A percentile compares a stretch with the other conserved stretches of the same genome.
Evolutionary conservation across 2,888 invertebrate species (phyloP).

Genomic region (Molorchus minor): DNA sequence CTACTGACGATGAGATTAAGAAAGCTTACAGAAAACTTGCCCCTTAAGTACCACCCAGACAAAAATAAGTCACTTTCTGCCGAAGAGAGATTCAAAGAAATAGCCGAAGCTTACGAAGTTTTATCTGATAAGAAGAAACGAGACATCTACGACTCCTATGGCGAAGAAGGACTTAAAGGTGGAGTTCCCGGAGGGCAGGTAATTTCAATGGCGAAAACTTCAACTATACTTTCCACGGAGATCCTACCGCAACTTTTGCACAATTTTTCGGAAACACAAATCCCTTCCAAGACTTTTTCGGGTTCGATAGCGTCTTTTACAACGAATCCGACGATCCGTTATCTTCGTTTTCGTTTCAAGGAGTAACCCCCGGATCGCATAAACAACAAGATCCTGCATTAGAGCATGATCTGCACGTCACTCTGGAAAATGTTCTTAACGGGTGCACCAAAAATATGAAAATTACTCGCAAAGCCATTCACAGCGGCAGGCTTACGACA

Average conservation of each 20-base stretch:
- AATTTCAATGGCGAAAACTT: constrained; percentile 71
- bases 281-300: constrained; percentile 92
- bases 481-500: constrained; percentile 84
- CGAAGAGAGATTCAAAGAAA: constrained; percentile 95
- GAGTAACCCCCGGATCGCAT: neutral
- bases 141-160: constrained; percentile 91
- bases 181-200: constrained; percentile 70
- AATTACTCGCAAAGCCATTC: constrained; percentile 90
- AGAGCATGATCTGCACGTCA: constrained; percentile 91
- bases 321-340: constrained; percentile 82
- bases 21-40: constrained; percentile 97
- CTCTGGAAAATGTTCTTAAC: constrained; percentile 90
- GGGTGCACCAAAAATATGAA: constrained; percentile 99
- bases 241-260: constrained; percentile 95
- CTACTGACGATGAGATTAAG: constrained; percentile 96
- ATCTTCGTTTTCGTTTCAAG: constrained; percentile 61
- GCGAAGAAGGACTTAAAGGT: constrained; percentile 92
- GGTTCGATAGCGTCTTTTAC: constrained; percentile 74
- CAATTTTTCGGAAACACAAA: constrained; percentile 94
- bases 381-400: constrained; percentile 89
- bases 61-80: constrained; percentile 96
- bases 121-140: constrained; percentile 96
- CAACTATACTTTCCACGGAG: constrained; percentile 92
- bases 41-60: constrained; percentile 97
- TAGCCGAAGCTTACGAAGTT: constrained; percentile 98